Conservation (phyloP, 2,888 invertebrate genomes). For the Mesorhabditis sp. region DNA sequence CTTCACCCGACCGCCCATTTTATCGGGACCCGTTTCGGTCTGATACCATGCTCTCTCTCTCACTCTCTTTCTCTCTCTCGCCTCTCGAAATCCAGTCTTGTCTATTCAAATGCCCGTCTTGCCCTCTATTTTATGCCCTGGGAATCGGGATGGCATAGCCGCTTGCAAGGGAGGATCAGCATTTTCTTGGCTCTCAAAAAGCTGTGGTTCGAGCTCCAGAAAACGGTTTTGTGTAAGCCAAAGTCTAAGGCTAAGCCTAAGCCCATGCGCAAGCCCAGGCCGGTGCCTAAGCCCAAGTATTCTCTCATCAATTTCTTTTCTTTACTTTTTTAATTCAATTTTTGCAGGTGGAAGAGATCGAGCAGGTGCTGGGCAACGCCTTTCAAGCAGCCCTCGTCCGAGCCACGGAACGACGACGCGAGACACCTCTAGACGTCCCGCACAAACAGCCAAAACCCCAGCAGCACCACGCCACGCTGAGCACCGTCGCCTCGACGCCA, state of each 20-base stretch:
- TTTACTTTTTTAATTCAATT: not conserved
- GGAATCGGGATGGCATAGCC: conserved; percentile 15
- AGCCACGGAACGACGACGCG: not conserved
- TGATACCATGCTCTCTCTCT: conserved; percentile 1
- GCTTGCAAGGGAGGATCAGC: conserved; percentile 9
- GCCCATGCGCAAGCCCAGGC: not conserved
- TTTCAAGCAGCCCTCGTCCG: conserved; percentile 19
- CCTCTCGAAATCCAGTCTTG: not conserved
- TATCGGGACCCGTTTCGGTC: not conserved
- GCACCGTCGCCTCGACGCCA: not conserved
- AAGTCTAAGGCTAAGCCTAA: not conserved
- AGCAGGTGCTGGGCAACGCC: conserved; percentile 28
- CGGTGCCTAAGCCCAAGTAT: not conserved
- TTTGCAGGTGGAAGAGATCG: conserved; percentile 34
- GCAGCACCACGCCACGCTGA: not conserved
- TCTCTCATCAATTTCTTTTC: not conserved
- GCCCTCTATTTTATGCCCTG: conserved; percentile 9
- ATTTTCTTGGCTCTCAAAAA: too few relatives aligned
- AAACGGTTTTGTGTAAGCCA: too few relatives aligned
- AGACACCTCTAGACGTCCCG: not conserved
- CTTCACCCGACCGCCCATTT: not conserved
- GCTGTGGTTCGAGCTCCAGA: too few relatives aligned
- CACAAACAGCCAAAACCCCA: too few relatives aligned
- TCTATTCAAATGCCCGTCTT: not conserved
- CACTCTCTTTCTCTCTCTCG: not conserved